Conservation (phyloP, 2,797 vertebrate genomes). For the Hipposideros larvatus region DNA sequence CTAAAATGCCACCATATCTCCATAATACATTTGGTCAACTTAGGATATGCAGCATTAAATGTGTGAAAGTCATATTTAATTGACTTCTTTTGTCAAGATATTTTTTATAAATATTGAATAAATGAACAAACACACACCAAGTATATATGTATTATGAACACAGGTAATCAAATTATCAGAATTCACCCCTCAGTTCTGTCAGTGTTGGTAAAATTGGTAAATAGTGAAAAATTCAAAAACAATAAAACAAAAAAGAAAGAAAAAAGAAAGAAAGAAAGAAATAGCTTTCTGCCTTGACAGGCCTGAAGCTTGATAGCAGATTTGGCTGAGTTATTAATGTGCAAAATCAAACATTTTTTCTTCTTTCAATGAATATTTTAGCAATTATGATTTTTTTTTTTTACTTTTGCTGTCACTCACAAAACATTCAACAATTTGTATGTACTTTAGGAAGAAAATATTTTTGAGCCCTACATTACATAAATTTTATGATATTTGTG, state of each 20-base stretch:
- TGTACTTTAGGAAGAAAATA: background rate
- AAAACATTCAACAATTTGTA: background rate
- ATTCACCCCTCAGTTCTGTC: constrained; percentile 16
- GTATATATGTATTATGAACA: constrained; percentile 61
- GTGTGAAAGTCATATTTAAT: background rate
- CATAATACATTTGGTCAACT: background rate
- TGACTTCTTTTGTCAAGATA: background rate
- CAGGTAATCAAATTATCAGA: constrained; percentile 59
- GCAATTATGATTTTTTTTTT: background rate
- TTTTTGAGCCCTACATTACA: background rate
- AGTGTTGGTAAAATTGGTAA: constrained; percentile 6
- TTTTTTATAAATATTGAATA: constrained; percentile 65
- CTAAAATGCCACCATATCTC: background rate
- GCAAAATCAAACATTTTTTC: background rate
- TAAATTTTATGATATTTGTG: too few relatives aligned
- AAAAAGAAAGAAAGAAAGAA: background rate
- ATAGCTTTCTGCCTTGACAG: background rate
- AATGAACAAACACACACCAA: background rate
- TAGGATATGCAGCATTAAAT: background rate
- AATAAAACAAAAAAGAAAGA: too few relatives aligned
- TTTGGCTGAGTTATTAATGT: background rate
- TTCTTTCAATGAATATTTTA: background rate
- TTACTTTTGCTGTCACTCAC: background rate
- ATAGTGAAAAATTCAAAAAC: background rate
- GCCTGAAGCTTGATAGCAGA: background rate